Evolutionary conservation across 2,113 vertebrate genomes (phyloP).

Genomic region (Gnathonemus echidnorhynchus): DNA sequence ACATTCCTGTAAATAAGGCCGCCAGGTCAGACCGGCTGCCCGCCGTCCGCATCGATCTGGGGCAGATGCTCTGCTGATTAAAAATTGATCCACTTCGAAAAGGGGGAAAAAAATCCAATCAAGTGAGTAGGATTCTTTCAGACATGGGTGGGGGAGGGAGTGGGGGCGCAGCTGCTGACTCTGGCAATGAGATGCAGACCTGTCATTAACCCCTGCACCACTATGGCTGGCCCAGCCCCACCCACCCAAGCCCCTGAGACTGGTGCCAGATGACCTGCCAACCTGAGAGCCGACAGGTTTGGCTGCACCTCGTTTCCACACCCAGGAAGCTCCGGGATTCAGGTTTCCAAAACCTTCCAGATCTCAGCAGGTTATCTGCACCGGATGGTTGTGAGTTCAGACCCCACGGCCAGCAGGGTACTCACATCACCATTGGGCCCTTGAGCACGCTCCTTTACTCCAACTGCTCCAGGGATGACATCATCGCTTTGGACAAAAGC

Average conservation of each 20-base stretch:
- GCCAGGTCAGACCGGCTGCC: slow-evolving; percentile 29
- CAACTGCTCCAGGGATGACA: neutral
- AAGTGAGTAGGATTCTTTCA: slow-evolving; percentile 80
- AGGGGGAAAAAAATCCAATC: slow-evolving; percentile 69
- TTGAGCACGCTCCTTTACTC: neutral
- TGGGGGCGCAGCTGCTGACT: slow-evolving; percentile 63
- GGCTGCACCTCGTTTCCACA: neutral
- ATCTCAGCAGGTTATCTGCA: neutral
- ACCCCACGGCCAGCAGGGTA: neutral
- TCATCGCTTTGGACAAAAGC: neutral
- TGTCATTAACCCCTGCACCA: neutral
- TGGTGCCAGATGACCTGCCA: neutral
- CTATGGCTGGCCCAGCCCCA: neutral
- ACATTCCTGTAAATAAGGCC: slow-evolving; percentile 67
- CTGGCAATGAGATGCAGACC: neutral
- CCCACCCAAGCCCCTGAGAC: neutral
- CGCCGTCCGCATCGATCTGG: slow-evolving; percentile 65
- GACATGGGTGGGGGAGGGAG: slow-evolving; percentile 44
- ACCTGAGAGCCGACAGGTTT: neutral
- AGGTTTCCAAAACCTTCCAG: neutral
- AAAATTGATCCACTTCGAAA: slow-evolving; percentile 80
- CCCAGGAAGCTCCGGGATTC: neutral
- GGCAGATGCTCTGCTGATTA: slow-evolving; percentile 81
- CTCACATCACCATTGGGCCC: neutral
- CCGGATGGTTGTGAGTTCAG: neutral